Evolutionary conservation across 1,140 invertebrate species (phyloP), one percentile per base, ranked within the genome.

Genomic region (Zaprionus davidi): DNA sequence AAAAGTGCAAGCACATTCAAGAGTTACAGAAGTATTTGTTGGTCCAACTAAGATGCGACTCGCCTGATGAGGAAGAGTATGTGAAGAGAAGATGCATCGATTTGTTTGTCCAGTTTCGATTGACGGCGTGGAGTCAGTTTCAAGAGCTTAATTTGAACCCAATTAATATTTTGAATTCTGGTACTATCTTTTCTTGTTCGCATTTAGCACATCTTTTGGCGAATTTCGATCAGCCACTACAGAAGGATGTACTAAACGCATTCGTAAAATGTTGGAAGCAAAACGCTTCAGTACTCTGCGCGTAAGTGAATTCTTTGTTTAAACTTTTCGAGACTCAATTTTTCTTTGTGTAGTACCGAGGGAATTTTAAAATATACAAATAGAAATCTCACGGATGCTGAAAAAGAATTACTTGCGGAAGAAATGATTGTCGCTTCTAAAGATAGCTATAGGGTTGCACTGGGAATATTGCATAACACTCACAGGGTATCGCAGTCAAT

Each of bases 51-150:
- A 51, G 53, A 1, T 84, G 78, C 64, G 12, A 57, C 26, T 56
- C 69, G 2, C 57, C 64, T 13, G 75, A 81, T 9, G 82, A 84
- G 7, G 68, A 24, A 17, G 57, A 58, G 0, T 85, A 75, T 71
- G 70, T 84, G 3, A 38, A 17, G 0, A 57, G 70, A 34, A 46
- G 55, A 9, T 55, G 60, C 36, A 65, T 84, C 1, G 78, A 84
- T 51, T 46, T 64, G 1, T 84, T 71, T 55, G 56, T 69, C 2
- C 20, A 15, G 41, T 51, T 22, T 7, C 46, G 1, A 68, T 57
- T 46, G 12, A 82, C 1, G 1, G 12, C 11, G 26, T 81, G 79
- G 79, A 13, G 26, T 13, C 46, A 72, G 26, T 15, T 83, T 3
- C 34, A 58, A 11, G 24, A 65, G 24, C 26, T 79, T 2, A 31